A percentile compares a stretch with the other conserved stretches of the same genome.
Evolutionary conservation across 1,140 invertebrate genomes (phyloP).

Genomic region (Microplitis demolitor): DNA sequence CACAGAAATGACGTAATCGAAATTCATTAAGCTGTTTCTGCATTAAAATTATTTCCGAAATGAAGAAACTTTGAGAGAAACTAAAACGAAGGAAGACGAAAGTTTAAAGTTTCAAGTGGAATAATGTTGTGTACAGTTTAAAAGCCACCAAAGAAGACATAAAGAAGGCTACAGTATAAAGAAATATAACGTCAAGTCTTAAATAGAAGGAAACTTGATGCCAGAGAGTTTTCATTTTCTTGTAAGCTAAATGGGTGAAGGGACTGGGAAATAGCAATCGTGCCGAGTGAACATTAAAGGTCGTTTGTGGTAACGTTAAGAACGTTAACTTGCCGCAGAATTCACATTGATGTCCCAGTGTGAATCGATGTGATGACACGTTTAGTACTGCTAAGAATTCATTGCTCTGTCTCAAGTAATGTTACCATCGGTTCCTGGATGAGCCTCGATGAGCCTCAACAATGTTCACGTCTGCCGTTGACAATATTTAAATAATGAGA

Average conservation of each 20-base stretch:
- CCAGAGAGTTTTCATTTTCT: slow-evolving; percentile 31
- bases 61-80: background rate
- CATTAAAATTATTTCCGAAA: background rate
- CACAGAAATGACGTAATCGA: too few species aligned
- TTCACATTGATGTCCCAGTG: slow-evolving; percentile 5
- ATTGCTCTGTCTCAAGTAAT: background rate
- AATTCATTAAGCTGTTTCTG: background rate
- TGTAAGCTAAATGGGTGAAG: background rate
- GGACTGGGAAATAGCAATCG: slow-evolving; percentile 37
- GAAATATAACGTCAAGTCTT: background rate
- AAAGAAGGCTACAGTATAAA: background rate
- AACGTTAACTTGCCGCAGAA: background rate
- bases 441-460: too few species aligned
- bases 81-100: background rate
- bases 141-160: too few species aligned
- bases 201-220: slow-evolving; percentile 13
- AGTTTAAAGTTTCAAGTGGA: too few species aligned
- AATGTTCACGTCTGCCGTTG: background rate
- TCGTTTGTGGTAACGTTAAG: slow-evolving; percentile 10
- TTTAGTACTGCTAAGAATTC: slow-evolving; percentile 2
- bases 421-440: background rate
- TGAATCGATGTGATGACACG: slow-evolving; percentile 20
- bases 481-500: too few species aligned
- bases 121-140: too few species aligned
- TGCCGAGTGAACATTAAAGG: slow-evolving; percentile 27